Evolutionary conservation across 2,888 invertebrate genomes (phyloP).

Genomic region (Empis livida): DNA sequence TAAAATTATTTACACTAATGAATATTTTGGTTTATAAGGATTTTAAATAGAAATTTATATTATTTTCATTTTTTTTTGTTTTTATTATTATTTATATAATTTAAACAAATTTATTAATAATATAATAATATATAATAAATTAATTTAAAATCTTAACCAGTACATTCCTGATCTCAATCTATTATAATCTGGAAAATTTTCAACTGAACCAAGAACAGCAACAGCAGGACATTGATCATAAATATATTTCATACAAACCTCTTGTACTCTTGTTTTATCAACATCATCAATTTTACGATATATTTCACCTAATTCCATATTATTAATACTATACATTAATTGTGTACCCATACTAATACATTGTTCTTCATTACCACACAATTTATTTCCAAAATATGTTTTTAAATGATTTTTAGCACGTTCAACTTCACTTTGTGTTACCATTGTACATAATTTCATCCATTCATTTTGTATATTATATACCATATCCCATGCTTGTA

Average conservation of each 20-base stretch:
- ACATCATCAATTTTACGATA: conserved; percentile 80
- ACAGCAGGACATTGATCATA: conserved; percentile 82
- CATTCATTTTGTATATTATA: conserved; percentile 64
- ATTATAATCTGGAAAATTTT: conserved; percentile 73
- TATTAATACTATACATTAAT: conserved; percentile 82
- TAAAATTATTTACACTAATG: too few relatives aligned
- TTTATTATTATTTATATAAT: too few relatives aligned
- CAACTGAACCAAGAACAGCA: conserved; percentile 80
- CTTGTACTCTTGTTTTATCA: conserved; percentile 59
- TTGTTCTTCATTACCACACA: conserved; percentile 87
- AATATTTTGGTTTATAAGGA: too few relatives aligned
- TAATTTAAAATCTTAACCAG: conserved; percentile 62
- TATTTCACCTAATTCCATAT: conserved; percentile 82
- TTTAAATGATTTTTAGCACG: conserved; percentile 83
- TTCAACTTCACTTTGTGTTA: conserved; percentile 77
- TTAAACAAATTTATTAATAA: too few relatives aligned
- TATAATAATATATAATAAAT: too few relatives aligned
- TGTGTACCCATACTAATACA: conserved; percentile 97
- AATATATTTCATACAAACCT: conserved; percentile 75
- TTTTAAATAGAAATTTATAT: too few relatives aligned
- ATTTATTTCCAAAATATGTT: conserved; percentile 84
- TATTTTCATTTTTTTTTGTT: too few relatives aligned
- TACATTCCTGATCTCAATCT: conserved; percentile 65
- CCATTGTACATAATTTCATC: conserved; percentile 71
- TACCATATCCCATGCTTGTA: conserved; percentile 55